A percentile compares a stretch with the other conserved stretches of the same genome.
These are phyloP conservation scores for Ferdinandea cuprea DNA, from an alignment of 2,888 invertebrate genomes.

Conservation along the genomic window DNA sequence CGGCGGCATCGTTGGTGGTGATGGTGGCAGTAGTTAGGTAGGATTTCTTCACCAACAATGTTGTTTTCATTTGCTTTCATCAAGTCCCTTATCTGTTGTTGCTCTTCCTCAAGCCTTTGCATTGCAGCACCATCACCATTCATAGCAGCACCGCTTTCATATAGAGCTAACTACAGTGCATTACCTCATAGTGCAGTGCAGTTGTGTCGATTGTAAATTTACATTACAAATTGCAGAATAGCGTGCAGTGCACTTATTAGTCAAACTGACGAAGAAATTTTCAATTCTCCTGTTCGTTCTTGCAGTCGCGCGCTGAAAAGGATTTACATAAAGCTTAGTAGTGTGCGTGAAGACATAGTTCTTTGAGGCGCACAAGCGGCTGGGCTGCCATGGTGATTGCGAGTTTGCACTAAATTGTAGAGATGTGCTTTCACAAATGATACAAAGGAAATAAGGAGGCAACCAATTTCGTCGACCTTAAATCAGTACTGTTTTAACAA, in stretches of 20 bases:
- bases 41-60: conserved; percentile 49
- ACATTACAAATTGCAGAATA: conserved; percentile 73
- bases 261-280: conserved; percentile 72
- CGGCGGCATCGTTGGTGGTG: not conserved
- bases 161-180: conserved; percentile 27
- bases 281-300: conserved; percentile 49
- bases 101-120: conserved; percentile 30
- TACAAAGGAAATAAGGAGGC: conserved; percentile 51
- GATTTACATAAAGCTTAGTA: conserved; percentile 66
- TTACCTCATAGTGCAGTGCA: conserved; percentile 54
- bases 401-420: conserved; percentile 31
- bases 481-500: conserved; percentile 16
- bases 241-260: conserved; percentile 73
- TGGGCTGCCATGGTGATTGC: conserved; percentile 11
- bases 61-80: conserved; percentile 68
- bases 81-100: conserved; percentile 64
- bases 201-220: conserved; percentile 72
- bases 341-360: conserved; percentile 45
- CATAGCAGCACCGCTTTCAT: too few relatives aligned
- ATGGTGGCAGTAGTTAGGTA: not conserved
- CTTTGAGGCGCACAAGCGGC: conserved; percentile 29
- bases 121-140: not conserved
- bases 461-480: conserved; percentile 12
- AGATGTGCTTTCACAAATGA: conserved; percentile 46
- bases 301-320: conserved; percentile 28